Percentiles rank a stretch among this genome's conserved stretches.
Evolutionary conservation across 2,888 invertebrate species (phyloP).

Genomic region (Embidobia sp.): DNA sequence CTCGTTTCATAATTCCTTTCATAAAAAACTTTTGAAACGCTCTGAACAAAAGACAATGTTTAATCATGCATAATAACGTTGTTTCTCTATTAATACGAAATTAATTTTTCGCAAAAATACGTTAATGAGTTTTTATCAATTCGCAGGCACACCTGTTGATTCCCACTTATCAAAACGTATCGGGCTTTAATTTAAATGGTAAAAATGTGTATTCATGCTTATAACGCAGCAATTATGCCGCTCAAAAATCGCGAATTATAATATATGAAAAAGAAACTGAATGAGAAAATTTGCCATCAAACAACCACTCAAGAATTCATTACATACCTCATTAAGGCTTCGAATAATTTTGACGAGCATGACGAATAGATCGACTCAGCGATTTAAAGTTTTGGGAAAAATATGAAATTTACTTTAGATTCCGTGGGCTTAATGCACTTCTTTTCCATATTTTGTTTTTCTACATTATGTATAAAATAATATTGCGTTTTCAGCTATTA

Average conservation of each 20-base stretch:
- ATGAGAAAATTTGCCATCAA: slow-evolving; percentile 30
- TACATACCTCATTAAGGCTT: slow-evolving; percentile 40
- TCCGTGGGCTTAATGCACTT: too few relatives aligned
- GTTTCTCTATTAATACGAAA: slow-evolving; percentile 22
- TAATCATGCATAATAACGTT: slow-evolving; percentile 46
- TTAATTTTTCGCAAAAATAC: background rate
- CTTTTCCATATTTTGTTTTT: too few relatives aligned
- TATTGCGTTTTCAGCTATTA: too few relatives aligned
- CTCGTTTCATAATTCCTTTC: slow-evolving; percentile 42
- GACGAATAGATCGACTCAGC: slow-evolving; percentile 29
- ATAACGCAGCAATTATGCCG: slow-evolving; percentile 14
- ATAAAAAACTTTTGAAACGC: slow-evolving; percentile 41
- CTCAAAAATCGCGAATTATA: slow-evolving; percentile 32
- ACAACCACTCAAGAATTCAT: slow-evolving; percentile 39
- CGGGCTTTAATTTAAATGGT: slow-evolving; percentile 25
- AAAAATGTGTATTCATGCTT: slow-evolving; percentile 14
- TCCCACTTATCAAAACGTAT: slow-evolving; percentile 1
- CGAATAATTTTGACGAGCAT: slow-evolving; percentile 46
- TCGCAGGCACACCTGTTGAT: background rate
- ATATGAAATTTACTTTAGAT: too few relatives aligned
- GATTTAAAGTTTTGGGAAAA: too few relatives aligned
- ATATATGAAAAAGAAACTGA: slow-evolving; percentile 21
- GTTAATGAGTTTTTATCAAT: background rate
- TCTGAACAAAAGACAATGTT: slow-evolving; percentile 41
- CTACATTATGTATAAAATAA: too few relatives aligned